These are phyloP conservation scores for Rhorus exstirpatorius DNA, from an alignment of 2,888 invertebrate species.

Conservation along the genomic window DNA sequence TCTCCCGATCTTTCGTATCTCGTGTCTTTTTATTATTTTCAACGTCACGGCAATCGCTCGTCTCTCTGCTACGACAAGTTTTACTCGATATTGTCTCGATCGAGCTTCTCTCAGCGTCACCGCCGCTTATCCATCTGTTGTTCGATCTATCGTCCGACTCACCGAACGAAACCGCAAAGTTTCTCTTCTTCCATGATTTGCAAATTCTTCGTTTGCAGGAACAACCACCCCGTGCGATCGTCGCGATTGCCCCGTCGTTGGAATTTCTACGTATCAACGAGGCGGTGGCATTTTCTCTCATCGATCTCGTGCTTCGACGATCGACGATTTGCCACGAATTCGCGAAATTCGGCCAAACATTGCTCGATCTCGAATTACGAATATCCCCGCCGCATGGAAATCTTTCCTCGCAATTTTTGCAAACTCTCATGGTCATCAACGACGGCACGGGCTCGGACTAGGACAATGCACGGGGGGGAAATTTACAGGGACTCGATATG, in stretches of 20 bases:
- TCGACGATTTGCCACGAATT: slow-evolving; percentile 27
- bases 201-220: slow-evolving; percentile 66
- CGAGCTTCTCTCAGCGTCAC: slow-evolving; percentile 45
- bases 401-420: slow-evolving; percentile 58
- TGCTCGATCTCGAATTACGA: slow-evolving; percentile 57
- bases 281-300: slow-evolving; percentile 38
- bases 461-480: neutral
- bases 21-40: slow-evolving; percentile 22
- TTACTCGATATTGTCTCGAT: slow-evolving; percentile 58
- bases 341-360: slow-evolving; percentile 52
- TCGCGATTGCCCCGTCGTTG: slow-evolving; percentile 25
- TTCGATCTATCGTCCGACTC: slow-evolving; percentile 52
- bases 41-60: slow-evolving; percentile 20
- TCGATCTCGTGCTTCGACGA: slow-evolving; percentile 40
- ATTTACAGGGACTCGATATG: neutral
- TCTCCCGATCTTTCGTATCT: neutral
- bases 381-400: slow-evolving; percentile 26
- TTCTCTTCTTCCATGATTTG: slow-evolving; percentile 56
- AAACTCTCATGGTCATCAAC: slow-evolving; percentile 22
- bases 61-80: slow-evolving; percentile 42
- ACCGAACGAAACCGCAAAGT: slow-evolving; percentile 62
- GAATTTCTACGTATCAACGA: slow-evolving; percentile 15
- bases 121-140: slow-evolving; percentile 45
- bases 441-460: slow-evolving; percentile 42
- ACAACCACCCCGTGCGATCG: slow-evolving; percentile 50